Percentiles rank a stretch among this genome's conserved stretches.
phyloP scores from a whole-genome alignment of 2,113 vertebrate genomes.

The Gobio gobio region DNA sequence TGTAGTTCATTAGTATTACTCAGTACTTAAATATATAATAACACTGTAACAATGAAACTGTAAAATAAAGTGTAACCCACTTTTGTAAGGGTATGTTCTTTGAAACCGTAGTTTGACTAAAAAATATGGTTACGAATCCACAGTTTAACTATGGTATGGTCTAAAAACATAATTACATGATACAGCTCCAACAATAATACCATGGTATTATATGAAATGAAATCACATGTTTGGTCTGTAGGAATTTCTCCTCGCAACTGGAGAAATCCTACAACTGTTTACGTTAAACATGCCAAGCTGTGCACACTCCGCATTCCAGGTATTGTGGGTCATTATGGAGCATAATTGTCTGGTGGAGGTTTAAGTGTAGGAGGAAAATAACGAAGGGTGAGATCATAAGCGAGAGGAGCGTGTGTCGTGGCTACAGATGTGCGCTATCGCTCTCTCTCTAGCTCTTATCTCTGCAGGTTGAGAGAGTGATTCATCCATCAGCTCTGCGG shows the following conservation, averaged over 20 bases:
- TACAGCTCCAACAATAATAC: background rate
- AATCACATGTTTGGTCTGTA: background rate
- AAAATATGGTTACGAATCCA: background rate
- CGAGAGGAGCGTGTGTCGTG: slow-evolving; percentile 19
- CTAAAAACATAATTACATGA: background rate
- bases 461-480: slow-evolving; percentile 58
- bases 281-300: background rate
- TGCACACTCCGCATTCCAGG: slow-evolving; percentile 12
- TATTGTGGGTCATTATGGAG: slow-evolving; percentile 3
- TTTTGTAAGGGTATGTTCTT: background rate
- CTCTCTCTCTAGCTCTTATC: slow-evolving; percentile 46
- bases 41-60: too few species aligned
- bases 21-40: too few species aligned
- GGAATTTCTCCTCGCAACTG: background rate
- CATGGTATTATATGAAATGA: background rate
- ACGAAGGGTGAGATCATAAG: slow-evolving; percentile 41
- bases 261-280: slow-evolving; percentile 4
- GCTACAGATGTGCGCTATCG: slow-evolving; percentile 47
- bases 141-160: background rate
- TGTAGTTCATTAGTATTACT: too few species aligned
- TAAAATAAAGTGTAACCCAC: too few species aligned
- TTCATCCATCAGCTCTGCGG: slow-evolving; percentile 53
- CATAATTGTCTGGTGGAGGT: slow-evolving; percentile 3
- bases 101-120: background rate
- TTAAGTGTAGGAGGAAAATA: background rate